Base-by-base conservation (phyloP, 2,888 invertebrate genomes). In the Stenoptilia bipunctidactyla region DNA sequence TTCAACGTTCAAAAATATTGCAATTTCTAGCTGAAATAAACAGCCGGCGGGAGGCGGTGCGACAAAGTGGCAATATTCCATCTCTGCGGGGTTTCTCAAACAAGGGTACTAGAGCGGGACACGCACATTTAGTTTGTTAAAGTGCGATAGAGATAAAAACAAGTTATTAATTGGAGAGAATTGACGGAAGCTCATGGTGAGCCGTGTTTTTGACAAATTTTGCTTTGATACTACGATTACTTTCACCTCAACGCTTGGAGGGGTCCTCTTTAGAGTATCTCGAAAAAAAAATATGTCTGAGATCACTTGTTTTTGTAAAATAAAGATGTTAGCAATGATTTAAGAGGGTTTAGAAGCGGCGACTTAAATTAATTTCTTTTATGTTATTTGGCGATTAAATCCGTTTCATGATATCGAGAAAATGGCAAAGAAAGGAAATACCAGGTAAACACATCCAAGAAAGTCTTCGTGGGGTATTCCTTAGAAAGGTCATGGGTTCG, bases 11-110 rank as follows among this genome's bases (percentile, higher is more conserved):
- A 20, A 20, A 76, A 79, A 77, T 67, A 77, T 77, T 74, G 75
- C 79, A 77, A 76, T 76, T 70, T 72, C 65, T 63, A 20, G 57
- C 55, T 54, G 61, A 66, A 60, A 64, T 59, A 70, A 66, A 75
- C 71, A 70, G 75, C 73, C 75, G 20, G 66, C 71, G 73, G 74
- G 79, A 66, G 67, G 61, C 64, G 64, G 56, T 63, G 71, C 76
- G 74, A 82, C 82, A 83, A 82, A 82, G 80, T 83, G 80, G 80
- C 83, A 82, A 83, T 83, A 83, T 80, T 75, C 70, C 59, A 68
- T 76, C 82, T 75, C 83, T 56, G 66, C 80, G 79, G 82, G 83
- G 75, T 63, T 73, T 65, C 80, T 74, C 74, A 77, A 80, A 79
- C 76, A 80, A 77, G 82, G 83, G 83, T 67, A 65, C 62, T 47